Conservation (phyloP, 2,113 vertebrate species). For the Phalacrocorax pelagicus region DNA sequence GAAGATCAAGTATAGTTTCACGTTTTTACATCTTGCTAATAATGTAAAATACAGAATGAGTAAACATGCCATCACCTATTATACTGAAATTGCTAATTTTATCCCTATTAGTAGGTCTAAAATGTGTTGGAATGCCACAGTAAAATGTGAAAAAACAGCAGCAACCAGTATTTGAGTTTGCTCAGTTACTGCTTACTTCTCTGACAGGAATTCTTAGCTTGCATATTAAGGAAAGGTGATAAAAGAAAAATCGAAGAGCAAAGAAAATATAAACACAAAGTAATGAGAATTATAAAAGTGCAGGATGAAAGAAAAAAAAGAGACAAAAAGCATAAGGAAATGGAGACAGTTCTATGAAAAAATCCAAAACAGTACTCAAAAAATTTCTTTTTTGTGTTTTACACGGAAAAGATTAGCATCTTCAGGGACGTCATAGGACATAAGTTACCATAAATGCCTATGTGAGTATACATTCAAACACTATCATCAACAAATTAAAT, state of each 20-base stretch:
- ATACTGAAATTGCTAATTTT: background rate
- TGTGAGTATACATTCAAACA: background rate
- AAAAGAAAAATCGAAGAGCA: background rate
- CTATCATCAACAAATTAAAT: background rate
- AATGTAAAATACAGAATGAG: background rate
- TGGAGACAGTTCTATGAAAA: background rate
- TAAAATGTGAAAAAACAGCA: background rate
- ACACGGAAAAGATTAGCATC: background rate
- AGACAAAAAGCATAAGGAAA: background rate
- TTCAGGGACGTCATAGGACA: background rate
- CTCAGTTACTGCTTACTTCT: background rate
- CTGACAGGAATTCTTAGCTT: background rate
- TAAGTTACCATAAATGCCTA: background rate
- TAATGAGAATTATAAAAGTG: background rate
- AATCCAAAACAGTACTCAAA: background rate
- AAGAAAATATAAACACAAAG: background rate
- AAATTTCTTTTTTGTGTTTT: background rate
- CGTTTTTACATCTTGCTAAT: background rate
- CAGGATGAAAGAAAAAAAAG: background rate
- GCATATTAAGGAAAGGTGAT: background rate
- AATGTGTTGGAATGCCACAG: background rate
- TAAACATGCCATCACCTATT: background rate
- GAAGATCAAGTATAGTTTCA: background rate
- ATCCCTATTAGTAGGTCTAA: background rate
- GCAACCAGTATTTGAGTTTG: background rate